Evolutionary conservation across 2,797 vertebrate species (phyloP).

Genomic region (Crenichthys baileyi): DNA sequence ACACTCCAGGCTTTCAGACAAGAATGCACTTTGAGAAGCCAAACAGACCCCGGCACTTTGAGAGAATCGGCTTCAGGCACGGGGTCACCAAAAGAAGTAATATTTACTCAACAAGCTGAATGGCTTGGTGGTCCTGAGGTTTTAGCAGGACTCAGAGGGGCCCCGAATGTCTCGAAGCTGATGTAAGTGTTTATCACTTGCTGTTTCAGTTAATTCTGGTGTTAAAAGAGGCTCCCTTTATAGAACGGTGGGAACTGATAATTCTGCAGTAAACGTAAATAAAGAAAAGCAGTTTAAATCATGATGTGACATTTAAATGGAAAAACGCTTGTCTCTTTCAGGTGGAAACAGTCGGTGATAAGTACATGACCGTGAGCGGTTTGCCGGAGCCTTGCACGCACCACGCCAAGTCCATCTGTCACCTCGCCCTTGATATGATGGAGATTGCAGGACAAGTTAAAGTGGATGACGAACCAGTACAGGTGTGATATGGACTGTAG

Average conservation of each 20-base stretch:
- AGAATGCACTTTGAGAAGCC: constrained; percentile 84
- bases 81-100: constrained; percentile 83
- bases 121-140: constrained; percentile 77
- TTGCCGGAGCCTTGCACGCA: constrained; percentile 96
- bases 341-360: constrained; percentile 99
- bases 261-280: constrained; percentile 29
- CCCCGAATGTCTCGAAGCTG: constrained; percentile 67
- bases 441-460: constrained; percentile 98
- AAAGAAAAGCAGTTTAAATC: constrained; percentile 7
- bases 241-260: constrained; percentile 26
- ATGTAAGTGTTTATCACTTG: constrained; percentile 70
- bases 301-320: constrained; percentile 5
- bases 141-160: constrained; percentile 65
- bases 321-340: constrained; percentile 60
- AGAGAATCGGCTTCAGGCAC: constrained; percentile 69
- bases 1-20: constrained; percentile 80
- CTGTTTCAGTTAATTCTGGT: constrained; percentile 65
- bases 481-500: constrained; percentile 78
- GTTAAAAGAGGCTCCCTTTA: constrained; percentile 5
- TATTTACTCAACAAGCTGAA: constrained; percentile 80
- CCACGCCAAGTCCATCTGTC: constrained; percentile 96
- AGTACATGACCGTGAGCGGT: constrained; percentile 99
- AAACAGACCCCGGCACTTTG: constrained; percentile 74
- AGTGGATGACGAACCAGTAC: constrained; percentile 93
- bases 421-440: constrained; percentile 98